Evolutionary conservation across 2,113 vertebrate species (phyloP), one percentile per base, ranked within the genome.

Genomic region (Pholis gunnellus): DNA sequence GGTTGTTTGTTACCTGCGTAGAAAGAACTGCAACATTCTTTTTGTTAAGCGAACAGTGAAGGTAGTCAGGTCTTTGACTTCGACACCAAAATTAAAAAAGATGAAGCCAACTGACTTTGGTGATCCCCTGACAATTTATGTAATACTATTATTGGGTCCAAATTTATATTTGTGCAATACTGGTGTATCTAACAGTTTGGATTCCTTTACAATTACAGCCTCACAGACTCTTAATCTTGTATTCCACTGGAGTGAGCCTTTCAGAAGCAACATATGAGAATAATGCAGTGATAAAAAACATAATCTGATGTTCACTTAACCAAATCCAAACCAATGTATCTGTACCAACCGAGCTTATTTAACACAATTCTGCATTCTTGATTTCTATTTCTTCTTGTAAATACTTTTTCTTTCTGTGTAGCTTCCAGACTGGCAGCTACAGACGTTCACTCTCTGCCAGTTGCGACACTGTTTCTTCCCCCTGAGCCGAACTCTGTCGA

Each of bases 351-450:
- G 61, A 31, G 40, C 14, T 29, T 18, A 31, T 29, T 44, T 20
- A 73, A 72, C 29, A 20, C 7, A 50, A 44, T 34, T 70, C 42
- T 50, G 11, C 52, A 60, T 59, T 31, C 57, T 40, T 20, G 42
- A 9, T 72, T 72, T 77, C n/a, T n/a, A 5, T 78, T 50, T 66
- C 29, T 67, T 50, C 17, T 10, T 38, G 34, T 54, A 68, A 38
- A 27, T 2, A 8, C 59, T 59, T 36, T 31, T 48, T 60, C 56
- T 63, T 7, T 54, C 72, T 11, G 78, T 3, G 20, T 25, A 56
- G 25, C 56, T 64, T 75, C 50, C 59, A 50, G 17, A 4, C 42
- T 18, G 66, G 34, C 63, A 69, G 48, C 56, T 36, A 25, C 48
- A 67, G 40, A 54, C 0, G 2, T 17, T 25, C 29, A 11, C n/a